These are phyloP conservation scores for Rissa tridactyla DNA, from an alignment of 2,113 vertebrate species.

Conservation along the genomic window DNA sequence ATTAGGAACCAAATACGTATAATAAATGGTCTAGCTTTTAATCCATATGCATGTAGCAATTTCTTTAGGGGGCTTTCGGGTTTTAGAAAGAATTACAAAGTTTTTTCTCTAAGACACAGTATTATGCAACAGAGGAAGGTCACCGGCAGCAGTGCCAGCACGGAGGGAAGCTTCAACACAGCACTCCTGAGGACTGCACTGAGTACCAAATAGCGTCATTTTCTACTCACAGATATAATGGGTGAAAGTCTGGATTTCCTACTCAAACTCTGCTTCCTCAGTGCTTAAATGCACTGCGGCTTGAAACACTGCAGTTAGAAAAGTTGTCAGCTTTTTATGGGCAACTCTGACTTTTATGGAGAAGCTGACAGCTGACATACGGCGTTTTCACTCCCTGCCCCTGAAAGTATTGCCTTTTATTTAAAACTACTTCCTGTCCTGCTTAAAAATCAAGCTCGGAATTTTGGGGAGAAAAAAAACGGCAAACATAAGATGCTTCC, in stretches of 20 bases:
- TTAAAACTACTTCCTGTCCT: neutral
- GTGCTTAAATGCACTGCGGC: neutral
- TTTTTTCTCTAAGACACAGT: neutral
- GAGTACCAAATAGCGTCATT: neutral
- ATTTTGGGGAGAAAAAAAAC: fast-evolving
- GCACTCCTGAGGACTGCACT: neutral
- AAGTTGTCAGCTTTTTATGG: neutral
- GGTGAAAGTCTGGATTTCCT: neutral
- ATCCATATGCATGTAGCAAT: neutral
- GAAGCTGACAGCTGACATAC: neutral
- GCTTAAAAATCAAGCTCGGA: neutral
- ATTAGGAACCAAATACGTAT: conserved; percentile 2
- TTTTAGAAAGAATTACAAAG: neutral
- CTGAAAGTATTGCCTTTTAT: neutral
- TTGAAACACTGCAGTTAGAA: neutral
- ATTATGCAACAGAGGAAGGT: neutral
- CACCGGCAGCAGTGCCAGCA: neutral
- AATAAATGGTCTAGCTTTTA: conserved; percentile 25
- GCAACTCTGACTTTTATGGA: neutral
- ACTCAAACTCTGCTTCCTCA: neutral
- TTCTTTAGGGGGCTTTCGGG: neutral
- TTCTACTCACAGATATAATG: neutral
- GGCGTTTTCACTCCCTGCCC: neutral
- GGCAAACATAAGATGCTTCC: neutral
- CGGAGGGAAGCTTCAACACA: neutral